phyloP scores from a whole-genome alignment of 2,113 vertebrate genomes.

The Steatornis caripensis region DNA sequence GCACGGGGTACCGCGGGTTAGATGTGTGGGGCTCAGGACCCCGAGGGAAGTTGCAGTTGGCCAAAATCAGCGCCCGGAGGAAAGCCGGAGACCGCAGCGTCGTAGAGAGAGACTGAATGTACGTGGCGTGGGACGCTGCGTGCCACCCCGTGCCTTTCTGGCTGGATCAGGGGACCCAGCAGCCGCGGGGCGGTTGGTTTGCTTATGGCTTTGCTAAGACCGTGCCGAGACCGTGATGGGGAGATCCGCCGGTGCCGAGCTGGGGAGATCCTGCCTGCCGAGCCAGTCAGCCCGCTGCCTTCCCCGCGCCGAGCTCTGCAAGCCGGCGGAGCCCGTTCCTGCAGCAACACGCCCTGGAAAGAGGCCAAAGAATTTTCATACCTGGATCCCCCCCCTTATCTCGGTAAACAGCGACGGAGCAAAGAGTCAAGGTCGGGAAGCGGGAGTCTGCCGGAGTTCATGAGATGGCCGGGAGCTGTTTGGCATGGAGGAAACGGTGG shows the following conservation, averaged over 20 bases:
- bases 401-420: neutral
- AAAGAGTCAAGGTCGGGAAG: conserved; percentile 46
- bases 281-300: neutral
- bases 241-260: neutral
- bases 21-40: neutral
- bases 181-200: neutral
- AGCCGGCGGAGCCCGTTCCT: neutral
- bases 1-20: neutral
- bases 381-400: conserved; percentile 24
- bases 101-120: neutral
- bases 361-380: conserved; percentile 56
- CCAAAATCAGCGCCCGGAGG: neutral
- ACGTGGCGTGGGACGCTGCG: fast-evolving
- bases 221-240: neutral
- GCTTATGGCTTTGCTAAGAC: neutral
- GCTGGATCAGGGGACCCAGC: neutral
- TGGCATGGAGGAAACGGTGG: neutral
- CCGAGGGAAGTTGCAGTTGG: neutral
- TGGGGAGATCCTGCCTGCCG: neutral
- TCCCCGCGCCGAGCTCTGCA: neutral
- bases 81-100: fast-evolving
- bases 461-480: neutral
- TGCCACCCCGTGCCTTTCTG: fast-evolving
- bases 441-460: conserved; percentile 23
- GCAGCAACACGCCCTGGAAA: conserved; percentile 45